Conservation (phyloP, 1,140 invertebrate species). For the Cepaea nemoralis region DNA sequence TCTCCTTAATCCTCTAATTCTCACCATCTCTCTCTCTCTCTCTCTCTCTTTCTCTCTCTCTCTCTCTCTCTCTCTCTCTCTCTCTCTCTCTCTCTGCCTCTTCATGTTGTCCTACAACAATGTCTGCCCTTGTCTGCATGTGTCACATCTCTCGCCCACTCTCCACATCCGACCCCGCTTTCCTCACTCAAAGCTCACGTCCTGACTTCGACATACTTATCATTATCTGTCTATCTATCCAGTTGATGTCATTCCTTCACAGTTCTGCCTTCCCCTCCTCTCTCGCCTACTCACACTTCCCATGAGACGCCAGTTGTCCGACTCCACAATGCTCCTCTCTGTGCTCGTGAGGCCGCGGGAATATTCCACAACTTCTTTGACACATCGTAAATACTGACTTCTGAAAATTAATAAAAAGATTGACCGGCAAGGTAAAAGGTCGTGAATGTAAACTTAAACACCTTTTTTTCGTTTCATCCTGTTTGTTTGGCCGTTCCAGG, state of each 20-base stretch:
- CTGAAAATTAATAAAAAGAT: too few relatives aligned
- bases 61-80: constrained; percentile 14
- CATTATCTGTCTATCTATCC: not conserved
- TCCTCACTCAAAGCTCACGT: not conserved
- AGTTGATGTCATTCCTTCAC: not conserved
- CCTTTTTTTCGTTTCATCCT: too few relatives aligned
- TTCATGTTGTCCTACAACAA: not conserved
- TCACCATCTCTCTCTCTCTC: constrained; percentile 21
- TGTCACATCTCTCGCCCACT: constrained; percentile 9
- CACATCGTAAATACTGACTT: too few relatives aligned
- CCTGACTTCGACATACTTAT: not conserved
- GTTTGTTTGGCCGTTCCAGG: too few relatives aligned
- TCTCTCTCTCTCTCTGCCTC: not conserved
- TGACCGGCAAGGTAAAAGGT: too few relatives aligned
- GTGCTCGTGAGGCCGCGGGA: too few relatives aligned
- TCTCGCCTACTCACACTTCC: not conserved
- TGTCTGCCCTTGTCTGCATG: not conserved
- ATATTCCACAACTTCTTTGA: too few relatives aligned
- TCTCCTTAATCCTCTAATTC: too few relatives aligned
- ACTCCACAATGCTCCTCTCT: too few relatives aligned
- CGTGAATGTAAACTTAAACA: too few relatives aligned
- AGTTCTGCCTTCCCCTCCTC: too few relatives aligned
- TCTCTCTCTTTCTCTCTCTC: constrained; percentile 21
- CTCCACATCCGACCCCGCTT: not conserved
- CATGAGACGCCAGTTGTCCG: too few relatives aligned